Conservation (phyloP, 2,888 invertebrate genomes). For the Epinotia ramella region DNA sequence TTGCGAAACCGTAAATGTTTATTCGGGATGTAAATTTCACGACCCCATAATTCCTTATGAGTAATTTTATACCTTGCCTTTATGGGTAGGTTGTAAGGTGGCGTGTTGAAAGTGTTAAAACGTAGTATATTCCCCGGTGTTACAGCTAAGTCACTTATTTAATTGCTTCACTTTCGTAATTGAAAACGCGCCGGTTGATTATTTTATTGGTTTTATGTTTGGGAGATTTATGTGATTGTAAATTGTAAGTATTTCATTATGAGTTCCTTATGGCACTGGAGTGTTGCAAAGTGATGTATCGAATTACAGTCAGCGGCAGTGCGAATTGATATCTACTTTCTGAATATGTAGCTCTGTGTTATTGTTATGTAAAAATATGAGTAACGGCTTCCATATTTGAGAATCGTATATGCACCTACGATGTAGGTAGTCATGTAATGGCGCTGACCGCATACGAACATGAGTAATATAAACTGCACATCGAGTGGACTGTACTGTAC, state of each 20-base stretch:
- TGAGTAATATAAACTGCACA: constrained; percentile 47
- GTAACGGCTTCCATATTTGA: constrained; percentile 42
- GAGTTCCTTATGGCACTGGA: constrained; percentile 39
- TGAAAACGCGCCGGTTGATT: constrained; percentile 37
- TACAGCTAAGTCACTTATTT: constrained; percentile 31
- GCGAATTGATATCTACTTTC: constrained; percentile 43
- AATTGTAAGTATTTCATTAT: constrained; percentile 41
- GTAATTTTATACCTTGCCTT: constrained; percentile 41
- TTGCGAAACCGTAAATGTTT: constrained; percentile 43
- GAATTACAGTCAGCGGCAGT: constrained; percentile 47
- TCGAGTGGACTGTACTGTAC: constrained; percentile 43
- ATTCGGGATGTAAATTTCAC: constrained; percentile 45
- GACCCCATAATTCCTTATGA: constrained; percentile 43
- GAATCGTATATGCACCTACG: constrained; percentile 35
- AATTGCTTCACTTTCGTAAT: constrained; percentile 45
- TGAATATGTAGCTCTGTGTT: constrained; percentile 41
- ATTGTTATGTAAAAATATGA: constrained; percentile 44
- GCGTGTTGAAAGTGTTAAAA: constrained; percentile 43
- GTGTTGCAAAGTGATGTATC: constrained; percentile 42
- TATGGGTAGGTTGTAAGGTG: constrained; percentile 41
- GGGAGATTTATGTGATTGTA: constrained; percentile 41
- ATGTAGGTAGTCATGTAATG: constrained; percentile 37
- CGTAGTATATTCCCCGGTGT: constrained; percentile 25
- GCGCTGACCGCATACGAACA: constrained; percentile 46
- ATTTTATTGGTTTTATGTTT: constrained; percentile 40